phyloP scores from a whole-genome alignment of 2,113 vertebrate species.

The Jacana jacana region DNA sequence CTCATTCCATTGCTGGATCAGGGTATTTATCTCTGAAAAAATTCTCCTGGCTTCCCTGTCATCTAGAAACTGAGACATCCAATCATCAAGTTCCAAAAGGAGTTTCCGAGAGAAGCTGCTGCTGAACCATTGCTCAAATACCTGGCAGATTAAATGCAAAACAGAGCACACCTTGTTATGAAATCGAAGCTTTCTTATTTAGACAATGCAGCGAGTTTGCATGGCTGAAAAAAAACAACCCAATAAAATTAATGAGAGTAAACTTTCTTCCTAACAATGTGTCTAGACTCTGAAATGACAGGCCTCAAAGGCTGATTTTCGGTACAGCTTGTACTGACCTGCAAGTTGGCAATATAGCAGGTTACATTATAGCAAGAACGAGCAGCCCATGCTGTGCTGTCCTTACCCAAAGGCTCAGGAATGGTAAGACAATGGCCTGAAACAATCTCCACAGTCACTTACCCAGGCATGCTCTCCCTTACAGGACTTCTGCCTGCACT shows the following conservation, averaged over 20 bases:
- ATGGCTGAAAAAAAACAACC: neutral
- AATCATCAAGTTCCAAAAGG: neutral
- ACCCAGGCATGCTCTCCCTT: neutral
- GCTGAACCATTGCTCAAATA: slow-evolving; percentile 44
- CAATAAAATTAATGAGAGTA: neutral
- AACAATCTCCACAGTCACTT: neutral
- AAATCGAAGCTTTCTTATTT: neutral
- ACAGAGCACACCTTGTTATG: neutral
- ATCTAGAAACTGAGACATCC: neutral
- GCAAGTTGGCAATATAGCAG: neutral
- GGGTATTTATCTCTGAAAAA: neutral
- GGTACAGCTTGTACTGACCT: neutral
- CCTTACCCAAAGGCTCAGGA: neutral
- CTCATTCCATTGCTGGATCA: slow-evolving; percentile 21
- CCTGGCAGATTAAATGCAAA: slow-evolving; percentile 17
- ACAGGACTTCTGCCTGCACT: neutral
- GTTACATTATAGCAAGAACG: neutral
- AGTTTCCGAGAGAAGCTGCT: neutral
- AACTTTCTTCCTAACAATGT: neutral
- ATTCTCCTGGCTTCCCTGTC: neutral
- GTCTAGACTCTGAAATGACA: neutral
- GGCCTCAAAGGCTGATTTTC: neutral
- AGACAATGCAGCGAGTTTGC: neutral
- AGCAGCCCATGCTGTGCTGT: neutral
- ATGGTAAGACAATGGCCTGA: neutral